Conservation (phyloP, 2,797 vertebrate genomes). For the Chelon auratus region DNA sequence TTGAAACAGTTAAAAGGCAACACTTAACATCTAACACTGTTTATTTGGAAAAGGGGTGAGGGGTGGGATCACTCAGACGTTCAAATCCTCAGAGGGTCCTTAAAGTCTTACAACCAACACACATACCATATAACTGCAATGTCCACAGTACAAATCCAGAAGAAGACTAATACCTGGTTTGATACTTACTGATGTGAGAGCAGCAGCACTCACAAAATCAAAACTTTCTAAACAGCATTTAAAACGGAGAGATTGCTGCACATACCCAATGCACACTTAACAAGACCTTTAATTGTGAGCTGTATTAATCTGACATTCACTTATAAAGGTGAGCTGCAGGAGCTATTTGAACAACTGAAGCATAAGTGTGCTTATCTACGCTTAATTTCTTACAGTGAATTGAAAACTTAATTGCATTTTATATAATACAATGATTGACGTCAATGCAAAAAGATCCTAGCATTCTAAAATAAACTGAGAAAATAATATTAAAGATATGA, state of each 20-base stretch:
- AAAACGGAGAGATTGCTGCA: background rate
- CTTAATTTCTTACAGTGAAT: background rate
- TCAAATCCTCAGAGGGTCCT: conserved; percentile 3
- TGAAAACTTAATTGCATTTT: background rate
- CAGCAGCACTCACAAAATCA: background rate
- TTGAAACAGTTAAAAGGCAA: conserved; percentile 26
- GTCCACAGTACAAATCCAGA: no score
- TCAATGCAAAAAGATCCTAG: background rate
- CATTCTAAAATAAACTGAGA: background rate
- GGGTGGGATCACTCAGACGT: conserved; percentile 1
- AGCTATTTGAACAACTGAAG: background rate
- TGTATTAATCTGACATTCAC: background rate
- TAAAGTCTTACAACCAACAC: background rate
- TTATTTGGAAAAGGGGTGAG: background rate
- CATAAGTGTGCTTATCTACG: background rate
- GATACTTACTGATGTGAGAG: background rate
- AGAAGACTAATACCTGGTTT: no score
- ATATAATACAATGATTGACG: background rate
- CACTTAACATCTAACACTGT: conserved; percentile 25
- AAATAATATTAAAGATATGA: conserved; percentile 14
- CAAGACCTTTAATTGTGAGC: background rate
- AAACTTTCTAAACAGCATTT: background rate
- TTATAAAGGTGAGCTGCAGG: background rate
- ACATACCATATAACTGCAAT: no score
- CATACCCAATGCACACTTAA: background rate